phyloP scores from a whole-genome alignment of 2,113 vertebrate genomes.

The Tamias sibiricus region DNA sequence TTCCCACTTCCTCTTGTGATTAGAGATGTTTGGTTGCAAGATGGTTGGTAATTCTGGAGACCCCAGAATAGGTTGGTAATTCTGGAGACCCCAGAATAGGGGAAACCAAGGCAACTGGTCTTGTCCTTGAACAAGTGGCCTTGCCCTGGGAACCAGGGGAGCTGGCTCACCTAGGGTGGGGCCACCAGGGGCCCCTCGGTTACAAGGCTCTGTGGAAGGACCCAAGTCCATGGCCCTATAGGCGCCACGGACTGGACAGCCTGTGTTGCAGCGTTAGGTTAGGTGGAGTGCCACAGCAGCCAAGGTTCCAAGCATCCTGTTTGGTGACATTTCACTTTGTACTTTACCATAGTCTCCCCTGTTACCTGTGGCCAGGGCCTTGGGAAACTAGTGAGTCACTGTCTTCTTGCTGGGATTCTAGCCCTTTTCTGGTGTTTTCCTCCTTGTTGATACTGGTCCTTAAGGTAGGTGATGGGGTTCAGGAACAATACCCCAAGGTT shows the following conservation, averaged over 20 bases:
- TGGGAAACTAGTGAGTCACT: neutral
- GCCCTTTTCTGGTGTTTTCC: neutral
- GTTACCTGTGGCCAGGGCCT: neutral
- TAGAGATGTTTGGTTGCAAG: neutral
- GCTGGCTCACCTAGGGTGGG: neutral
- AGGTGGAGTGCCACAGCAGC: neutral
- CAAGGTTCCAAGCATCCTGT: fast-evolving
- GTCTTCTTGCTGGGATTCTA: neutral
- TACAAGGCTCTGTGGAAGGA: neutral
- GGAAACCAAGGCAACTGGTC: neutral
- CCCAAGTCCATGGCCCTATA: neutral
- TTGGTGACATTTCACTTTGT: neutral
- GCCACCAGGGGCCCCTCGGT: neutral
- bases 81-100: neutral
- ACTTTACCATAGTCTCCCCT: neutral
- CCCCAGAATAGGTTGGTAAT: too few relatives aligned
- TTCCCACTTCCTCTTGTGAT: neutral
- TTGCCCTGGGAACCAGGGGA: neutral
- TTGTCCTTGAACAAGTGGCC: neutral
- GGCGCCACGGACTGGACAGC: neutral
- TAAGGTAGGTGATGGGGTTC: neutral
- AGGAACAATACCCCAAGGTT: neutral
- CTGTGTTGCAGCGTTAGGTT: neutral
- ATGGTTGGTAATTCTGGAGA: neutral
- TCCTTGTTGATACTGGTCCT: neutral